Evolutionary conservation across 37 sponge, comb jelly and placozoan species (phyloP), one percentile per base, ranked within the genome.

Genomic region (Spongia lamella): DNA sequence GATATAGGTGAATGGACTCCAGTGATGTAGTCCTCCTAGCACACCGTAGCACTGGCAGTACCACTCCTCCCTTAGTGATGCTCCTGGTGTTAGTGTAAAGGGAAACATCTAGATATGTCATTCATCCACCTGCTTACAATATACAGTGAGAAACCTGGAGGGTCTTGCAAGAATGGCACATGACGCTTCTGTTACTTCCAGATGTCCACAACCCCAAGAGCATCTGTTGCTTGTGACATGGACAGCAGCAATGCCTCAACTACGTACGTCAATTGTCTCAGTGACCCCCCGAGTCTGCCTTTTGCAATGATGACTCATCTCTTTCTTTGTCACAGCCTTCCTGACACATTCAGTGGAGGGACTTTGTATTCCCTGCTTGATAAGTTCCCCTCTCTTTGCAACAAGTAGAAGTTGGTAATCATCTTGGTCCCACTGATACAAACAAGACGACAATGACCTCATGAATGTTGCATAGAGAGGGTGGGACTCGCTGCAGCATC

Each of bases 401-500:
- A 16, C n/a, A 6, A 54, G 7, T 2, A 68, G 70, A 2, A 20
- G 59, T 3, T 59, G 33, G 53, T 61, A 79, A 40, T 72, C 82
- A 36, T 21, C 17, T 2, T 29, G 29, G 25, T 81, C 74, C 81
- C 81, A 81, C 35, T 81, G 73, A 63, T 63, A 81, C 26, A 83
- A 75, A 33, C 27, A 25, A 13, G 19, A 13, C 16, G 83, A 83
- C 25, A 83, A 61, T 0, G 30, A 26, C 0, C 69, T 50, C 83
- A 83, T 68, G 69, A 75, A 73, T 3, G 52, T 2, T 7, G 76
- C 76, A 68, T 83, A 75, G 0, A 77, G 71, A 3, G 84, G 84
- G 47, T 84, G 84, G 25, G 78, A 70, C 53, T 84, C 78, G 20
- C 32, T 49, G 13, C 47, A 34, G 70, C 74, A 72, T 0, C 83